Base-by-base conservation (phyloP, 2,797 vertebrate genomes). In the Parambassis ranga region DNA sequence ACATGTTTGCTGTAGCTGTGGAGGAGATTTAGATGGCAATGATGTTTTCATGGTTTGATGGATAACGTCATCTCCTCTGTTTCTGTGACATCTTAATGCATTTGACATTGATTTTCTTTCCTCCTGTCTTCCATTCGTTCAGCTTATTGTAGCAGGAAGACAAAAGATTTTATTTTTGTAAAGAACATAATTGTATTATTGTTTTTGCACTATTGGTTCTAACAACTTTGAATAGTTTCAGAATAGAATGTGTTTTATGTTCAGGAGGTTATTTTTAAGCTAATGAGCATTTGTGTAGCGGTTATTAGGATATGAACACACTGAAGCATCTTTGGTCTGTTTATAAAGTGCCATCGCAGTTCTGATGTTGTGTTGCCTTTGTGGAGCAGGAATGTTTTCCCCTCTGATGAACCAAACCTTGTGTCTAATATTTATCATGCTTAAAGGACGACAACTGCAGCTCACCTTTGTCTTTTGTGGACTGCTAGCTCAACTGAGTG, bases 101-200 rank as follows among this genome's bases (percentile, higher is more conserved):
- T n/a, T 16, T 42, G 43, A 26, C 13, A 31, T 3, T 42, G 9
- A 27, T 32, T 59, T 69, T 28, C 24, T 61, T 36, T 38, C 10
- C 44, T 38, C 10, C 44, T 24, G 68, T 82, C 66, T 83, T 83
- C 78, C 79, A 65, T 63, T 39, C 47, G 6, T 64, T 62, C 8
- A 51, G 28, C 6, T n/a, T 52, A 51, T 37, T 53, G 69, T 76
- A 75, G 77, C 75, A 77, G 31, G 19, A 70, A 42, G 20, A 33
- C 27, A 18, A 64, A 43, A 72, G 7, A 46, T 75, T 60, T 83
- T 87, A 80, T 65, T 89, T 86, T 87, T 87, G 44, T 82, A 79
- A 49, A 51, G 27, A 46, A 15, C 50, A 53, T 48, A 38, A 55
- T 22, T 71, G 5, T 69, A 57, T 75, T 58, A 31, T 48, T 57